Percentiles rank a stretch among this genome's conserved stretches.
These are phyloP conservation scores for Archaeoteleia sp. DNA, from an alignment of 2,888 invertebrate genomes.

Conservation along the genomic window DNA sequence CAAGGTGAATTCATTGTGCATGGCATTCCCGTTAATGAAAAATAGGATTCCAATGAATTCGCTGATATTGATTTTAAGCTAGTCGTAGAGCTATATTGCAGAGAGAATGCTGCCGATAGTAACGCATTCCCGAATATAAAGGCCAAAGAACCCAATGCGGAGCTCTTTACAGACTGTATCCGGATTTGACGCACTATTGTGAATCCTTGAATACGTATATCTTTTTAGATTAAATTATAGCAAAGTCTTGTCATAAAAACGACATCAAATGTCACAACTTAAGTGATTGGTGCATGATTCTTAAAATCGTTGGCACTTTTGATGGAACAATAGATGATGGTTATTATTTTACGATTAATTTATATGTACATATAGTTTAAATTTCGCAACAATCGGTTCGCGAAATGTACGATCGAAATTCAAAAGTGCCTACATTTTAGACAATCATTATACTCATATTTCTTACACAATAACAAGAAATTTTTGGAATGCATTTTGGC, in stretches of 20 bases:
- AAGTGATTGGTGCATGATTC: too few relatives aligned
- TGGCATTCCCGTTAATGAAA: not conserved
- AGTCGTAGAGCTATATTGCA: constrained; percentile 27
- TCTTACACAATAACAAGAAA: too few relatives aligned
- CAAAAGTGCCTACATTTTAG: too few relatives aligned
- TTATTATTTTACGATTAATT: too few relatives aligned
- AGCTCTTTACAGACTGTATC: constrained; percentile 6
- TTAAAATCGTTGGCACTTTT: too few relatives aligned
- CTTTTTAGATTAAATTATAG: not conserved
- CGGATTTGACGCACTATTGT: not conserved
- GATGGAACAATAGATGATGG: too few relatives aligned
- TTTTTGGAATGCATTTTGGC: too few relatives aligned
- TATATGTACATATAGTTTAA: too few relatives aligned
- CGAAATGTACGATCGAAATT: too few relatives aligned
- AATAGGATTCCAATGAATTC: not conserved
- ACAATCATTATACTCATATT: too few relatives aligned
- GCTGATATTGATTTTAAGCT: constrained; percentile 11
- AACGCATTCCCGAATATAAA: constrained; percentile 25
- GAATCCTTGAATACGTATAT: not conserved
- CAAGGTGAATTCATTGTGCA: too few relatives aligned
- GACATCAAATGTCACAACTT: not conserved
- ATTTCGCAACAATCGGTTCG: too few relatives aligned
- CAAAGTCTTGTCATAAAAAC: constrained; percentile 8
- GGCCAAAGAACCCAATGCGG: constrained; percentile 38
- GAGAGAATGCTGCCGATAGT: constrained; percentile 26